phyloP scores from a whole-genome alignment of 2,113 vertebrate genomes.

The Muscicapa adusta region DNA sequence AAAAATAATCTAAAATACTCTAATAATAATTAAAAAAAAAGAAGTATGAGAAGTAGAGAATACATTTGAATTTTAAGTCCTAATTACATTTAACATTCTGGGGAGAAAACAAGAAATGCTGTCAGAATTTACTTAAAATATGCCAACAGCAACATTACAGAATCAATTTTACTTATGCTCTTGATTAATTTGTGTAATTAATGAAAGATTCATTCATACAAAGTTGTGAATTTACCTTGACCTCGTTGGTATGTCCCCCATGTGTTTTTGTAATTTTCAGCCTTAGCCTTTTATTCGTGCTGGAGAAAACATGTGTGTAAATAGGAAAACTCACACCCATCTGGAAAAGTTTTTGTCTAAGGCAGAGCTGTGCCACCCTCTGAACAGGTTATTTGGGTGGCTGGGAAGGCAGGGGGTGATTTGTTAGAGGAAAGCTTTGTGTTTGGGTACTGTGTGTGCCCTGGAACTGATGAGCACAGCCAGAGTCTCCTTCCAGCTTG shows the following conservation, averaged over 20 bases:
- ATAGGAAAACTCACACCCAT: neutral
- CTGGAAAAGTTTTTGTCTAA: neutral
- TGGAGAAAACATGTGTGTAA: accelerated
- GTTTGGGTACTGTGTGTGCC: neutral
- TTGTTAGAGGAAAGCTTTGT: neutral
- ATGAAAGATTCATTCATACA: neutral
- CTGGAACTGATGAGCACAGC: neutral
- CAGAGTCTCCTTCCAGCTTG: neutral
- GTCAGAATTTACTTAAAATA: neutral
- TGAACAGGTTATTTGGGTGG: neutral
- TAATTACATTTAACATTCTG: neutral
- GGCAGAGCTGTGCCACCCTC: neutral
- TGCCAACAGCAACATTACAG: neutral
- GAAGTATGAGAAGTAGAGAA: neutral
- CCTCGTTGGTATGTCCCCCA: neutral
- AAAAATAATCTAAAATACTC: neutral
- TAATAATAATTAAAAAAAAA: neutral
- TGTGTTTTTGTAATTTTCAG: neutral
- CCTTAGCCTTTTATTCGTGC: neutral
- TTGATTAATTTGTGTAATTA: neutral
- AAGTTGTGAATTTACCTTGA: neutral
- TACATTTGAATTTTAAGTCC: neutral
- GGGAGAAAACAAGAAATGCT: neutral
- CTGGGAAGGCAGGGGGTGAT: neutral
- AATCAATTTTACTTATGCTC: neutral